Percentiles rank a stretch among this genome's conserved stretches.
These are phyloP conservation scores for Sycophila sp. DNA, from an alignment of 1,140 invertebrate genomes.

Conservation along the genomic window DNA sequence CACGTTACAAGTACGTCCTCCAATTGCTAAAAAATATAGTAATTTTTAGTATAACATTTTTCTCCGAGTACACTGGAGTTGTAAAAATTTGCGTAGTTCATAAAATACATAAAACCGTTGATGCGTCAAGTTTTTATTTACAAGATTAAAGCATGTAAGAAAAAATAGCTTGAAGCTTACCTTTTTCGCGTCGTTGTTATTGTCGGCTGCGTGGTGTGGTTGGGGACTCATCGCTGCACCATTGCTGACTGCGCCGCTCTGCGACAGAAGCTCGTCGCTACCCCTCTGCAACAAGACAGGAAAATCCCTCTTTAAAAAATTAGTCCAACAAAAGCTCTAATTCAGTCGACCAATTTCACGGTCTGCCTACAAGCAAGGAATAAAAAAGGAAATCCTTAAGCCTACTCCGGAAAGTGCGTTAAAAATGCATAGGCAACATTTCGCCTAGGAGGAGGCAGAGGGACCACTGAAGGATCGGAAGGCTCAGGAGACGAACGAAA, in stretches of 20 bases:
- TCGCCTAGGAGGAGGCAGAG: not conserved
- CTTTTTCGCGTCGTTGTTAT: conserved; percentile 94
- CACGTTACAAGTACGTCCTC: no score
- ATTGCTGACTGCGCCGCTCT: conserved; percentile 92
- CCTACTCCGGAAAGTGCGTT: not conserved
- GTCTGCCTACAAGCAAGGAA: not conserved
- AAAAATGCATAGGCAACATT: conserved; percentile 16
- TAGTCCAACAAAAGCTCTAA: not conserved
- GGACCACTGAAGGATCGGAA: not conserved
- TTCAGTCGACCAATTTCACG: not conserved
- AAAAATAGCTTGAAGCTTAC: conserved; percentile 71
- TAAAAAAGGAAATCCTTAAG: not conserved
- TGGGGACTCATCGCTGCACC: conserved; percentile 82
- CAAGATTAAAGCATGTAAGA: no score
- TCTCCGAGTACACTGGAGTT: no score
- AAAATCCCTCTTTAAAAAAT: not conserved
- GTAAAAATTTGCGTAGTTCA: no score
- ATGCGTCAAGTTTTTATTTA: no score
- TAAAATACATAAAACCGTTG: no score
- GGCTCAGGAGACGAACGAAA: not conserved
- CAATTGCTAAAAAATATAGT: no score
- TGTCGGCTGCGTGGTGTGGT: conserved; percentile 87
- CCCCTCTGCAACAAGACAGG: conserved; percentile 84
- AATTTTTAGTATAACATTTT: no score
- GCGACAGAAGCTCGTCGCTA: conserved; percentile 93